Base-by-base conservation (phyloP, 2,888 invertebrate species). In the Lepeophtheirus nordmannii region DNA sequence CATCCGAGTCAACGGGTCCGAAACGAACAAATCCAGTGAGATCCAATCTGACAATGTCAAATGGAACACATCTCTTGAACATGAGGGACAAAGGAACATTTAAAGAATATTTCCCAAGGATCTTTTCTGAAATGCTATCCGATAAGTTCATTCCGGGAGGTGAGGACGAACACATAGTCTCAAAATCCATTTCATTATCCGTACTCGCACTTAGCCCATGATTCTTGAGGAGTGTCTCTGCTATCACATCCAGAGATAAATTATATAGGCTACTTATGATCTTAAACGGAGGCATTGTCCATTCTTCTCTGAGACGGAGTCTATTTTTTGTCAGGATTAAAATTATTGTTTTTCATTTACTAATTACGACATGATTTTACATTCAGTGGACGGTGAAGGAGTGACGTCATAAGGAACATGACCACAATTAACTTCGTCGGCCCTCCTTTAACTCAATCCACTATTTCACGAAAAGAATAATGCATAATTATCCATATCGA, bases 1-100 rank as follows among this genome's bases (percentile, higher is more conserved):
- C 71, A 85, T 87, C 68, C 81, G 86, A 77, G 85, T 89, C 67
- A 83, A 82, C 70, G 85, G 85, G 68, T 68, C 37, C 61, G 59
- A 67, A 68, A 66, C 17, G 58, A 58, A 66, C 53, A 46, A 46
- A 46, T 14, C 53, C 53, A n/a, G 53, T 46, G 8, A 46, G 53
- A 17, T 46, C 53, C 53, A 46, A 17, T 14, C 53, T 14, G 8
- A 46, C n/a, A 17, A 46, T 17, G 8, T 46, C 8, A 17, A n/a
- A n/a, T 46, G 53, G 53, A 46, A 46, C 17, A 17, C 53, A 46
- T 46, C 53, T 14, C 14, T 46, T 14, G 53, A 46, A 46, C 14
- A 46, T 14, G 53, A 17, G 17, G 17, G 53, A 17, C 8, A 46
- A 17, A 46, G 53, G 30, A 46, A 46, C 5, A 8, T 46, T 46